A percentile compares a stretch with the other conserved stretches of the same genome.
These are phyloP conservation scores for Mirza zaza DNA, from an alignment of 2,113 vertebrate species.

Conservation along the genomic window DNA sequence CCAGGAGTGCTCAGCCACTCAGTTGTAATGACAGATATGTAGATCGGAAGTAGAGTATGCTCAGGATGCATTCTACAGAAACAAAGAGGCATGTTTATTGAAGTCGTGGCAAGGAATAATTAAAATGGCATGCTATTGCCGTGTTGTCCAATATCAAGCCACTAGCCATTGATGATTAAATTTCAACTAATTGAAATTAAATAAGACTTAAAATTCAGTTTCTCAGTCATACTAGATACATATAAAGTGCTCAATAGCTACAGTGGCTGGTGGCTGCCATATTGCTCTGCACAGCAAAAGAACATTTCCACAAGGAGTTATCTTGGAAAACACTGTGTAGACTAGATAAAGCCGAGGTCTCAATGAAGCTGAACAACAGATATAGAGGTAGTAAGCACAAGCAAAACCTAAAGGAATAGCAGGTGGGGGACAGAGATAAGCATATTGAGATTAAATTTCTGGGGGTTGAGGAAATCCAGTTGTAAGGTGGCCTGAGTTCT, in stretches of 20 bases:
- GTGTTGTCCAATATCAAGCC: neutral
- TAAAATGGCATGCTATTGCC: neutral
- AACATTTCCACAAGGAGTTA: neutral
- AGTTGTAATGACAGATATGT: neutral
- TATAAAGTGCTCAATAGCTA: neutral
- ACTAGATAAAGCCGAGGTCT: neutral
- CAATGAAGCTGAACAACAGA: neutral
- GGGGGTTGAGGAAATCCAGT: neutral
- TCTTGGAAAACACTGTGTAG: neutral
- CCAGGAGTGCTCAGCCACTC: neutral
- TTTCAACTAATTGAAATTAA: constrained; percentile 1
- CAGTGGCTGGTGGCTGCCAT: neutral
- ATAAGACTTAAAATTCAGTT: neutral
- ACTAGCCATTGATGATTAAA: neutral
- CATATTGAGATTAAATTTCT: neutral
- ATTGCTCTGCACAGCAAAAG: neutral
- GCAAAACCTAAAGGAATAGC: neutral
- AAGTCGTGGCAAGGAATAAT: neutral
- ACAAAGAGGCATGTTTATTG: neutral
- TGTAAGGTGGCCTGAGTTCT: neutral
- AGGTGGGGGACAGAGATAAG: neutral
- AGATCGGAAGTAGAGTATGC: neutral
- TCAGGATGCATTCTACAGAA: neutral
- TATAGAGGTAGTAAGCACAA: neutral
- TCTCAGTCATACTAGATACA: neutral